Conservation (phyloP, 2,888 invertebrate genomes). For the Sarcophaga variegata region DNA sequence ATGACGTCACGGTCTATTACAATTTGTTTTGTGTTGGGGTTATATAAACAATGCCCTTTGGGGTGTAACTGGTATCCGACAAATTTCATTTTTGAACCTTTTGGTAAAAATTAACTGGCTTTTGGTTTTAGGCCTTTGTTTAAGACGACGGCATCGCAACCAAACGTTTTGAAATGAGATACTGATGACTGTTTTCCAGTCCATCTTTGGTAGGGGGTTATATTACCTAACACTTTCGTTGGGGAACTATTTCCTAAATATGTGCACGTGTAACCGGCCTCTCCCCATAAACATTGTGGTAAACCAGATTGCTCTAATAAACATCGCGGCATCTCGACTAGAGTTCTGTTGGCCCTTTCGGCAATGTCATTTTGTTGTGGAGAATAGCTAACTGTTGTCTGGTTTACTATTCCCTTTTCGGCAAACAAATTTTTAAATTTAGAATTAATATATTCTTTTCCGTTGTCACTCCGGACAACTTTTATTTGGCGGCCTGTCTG, state of each 20-base stretch:
- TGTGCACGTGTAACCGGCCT: constrained; percentile 33
- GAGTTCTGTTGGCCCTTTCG: not conserved
- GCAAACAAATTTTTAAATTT: not conserved
- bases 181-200: constrained; percentile 20
- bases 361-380: too few relatives aligned
- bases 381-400: too few relatives aligned
- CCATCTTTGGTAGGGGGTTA: constrained; percentile 54
- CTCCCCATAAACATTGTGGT: constrained; percentile 40
- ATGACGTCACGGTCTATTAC: too few relatives aligned
- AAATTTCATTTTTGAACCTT: constrained; percentile 14
- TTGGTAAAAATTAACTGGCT: constrained; percentile 31
- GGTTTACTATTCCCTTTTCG: too few relatives aligned
- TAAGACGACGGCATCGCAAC: constrained; percentile 40
- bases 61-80: not conserved
- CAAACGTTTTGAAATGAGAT: constrained; percentile 32
- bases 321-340: constrained; percentile 47
- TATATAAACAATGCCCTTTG: not conserved
- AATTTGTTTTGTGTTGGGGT: not conserved
- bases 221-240: constrained; percentile 32
- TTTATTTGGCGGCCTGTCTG: constrained; percentile 4
- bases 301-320: constrained; percentile 20
- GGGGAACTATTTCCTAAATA: constrained; percentile 46
- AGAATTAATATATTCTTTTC: constrained; percentile 11
- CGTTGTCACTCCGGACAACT: constrained; percentile 1
- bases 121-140: constrained; percentile 30